phyloP scores from a whole-genome alignment of 2,113 vertebrate species.

The Antidorcas marsupialis region DNA sequence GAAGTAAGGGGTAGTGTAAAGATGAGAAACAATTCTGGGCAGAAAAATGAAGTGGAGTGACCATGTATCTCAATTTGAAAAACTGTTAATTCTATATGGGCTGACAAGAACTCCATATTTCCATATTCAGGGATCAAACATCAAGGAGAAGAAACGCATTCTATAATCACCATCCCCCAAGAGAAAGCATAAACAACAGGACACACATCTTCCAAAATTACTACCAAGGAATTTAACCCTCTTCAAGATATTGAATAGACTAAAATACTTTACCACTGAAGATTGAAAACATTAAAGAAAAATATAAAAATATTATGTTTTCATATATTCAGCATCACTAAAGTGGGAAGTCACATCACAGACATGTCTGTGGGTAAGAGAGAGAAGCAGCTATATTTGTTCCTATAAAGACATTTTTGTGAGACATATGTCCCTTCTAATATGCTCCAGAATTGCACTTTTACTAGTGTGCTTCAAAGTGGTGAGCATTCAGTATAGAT shows the following conservation, averaged over 20 bases:
- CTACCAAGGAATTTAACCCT: neutral
- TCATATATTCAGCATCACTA: neutral
- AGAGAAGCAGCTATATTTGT: neutral
- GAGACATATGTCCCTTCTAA: neutral
- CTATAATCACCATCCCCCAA: neutral
- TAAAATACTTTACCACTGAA: neutral
- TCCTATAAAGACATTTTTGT: neutral
- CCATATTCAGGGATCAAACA: neutral
- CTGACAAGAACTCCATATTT: neutral
- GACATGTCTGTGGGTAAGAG: neutral
- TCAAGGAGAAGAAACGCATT: neutral
- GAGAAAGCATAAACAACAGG: neutral
- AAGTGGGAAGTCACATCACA: neutral
- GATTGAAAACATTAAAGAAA: neutral
- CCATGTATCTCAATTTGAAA: neutral
- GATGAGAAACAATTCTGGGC: neutral
- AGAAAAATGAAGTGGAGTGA: neutral
- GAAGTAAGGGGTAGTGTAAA: neutral
- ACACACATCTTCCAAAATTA: neutral
- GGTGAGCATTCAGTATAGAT: slow-evolving; percentile 51
- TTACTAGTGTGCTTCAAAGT: slow-evolving; percentile 8
- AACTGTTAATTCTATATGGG: neutral
- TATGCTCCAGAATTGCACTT: slow-evolving; percentile 27
- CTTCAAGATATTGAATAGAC: neutral
- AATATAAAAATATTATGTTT: neutral